These are phyloP conservation scores for Sylvia atricapilla DNA, from an alignment of 2,113 vertebrate genomes.

Conservation along the genomic window DNA sequence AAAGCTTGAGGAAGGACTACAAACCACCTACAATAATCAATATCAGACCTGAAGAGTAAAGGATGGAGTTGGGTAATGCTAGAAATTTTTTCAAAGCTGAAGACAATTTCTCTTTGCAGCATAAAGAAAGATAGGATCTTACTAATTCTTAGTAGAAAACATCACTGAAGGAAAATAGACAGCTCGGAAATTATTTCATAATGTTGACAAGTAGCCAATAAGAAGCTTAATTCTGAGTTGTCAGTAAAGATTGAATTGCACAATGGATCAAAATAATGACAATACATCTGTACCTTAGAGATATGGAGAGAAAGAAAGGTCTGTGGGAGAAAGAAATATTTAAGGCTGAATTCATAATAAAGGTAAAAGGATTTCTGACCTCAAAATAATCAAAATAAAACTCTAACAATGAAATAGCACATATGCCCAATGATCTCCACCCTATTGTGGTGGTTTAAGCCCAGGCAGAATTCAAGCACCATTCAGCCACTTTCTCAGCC, in stretches of 20 bases:
- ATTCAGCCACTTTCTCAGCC: fast-evolving
- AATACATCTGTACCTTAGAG: neutral
- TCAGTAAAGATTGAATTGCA: neutral
- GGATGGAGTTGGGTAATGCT: neutral
- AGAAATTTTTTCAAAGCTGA: neutral
- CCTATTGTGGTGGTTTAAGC: neutral
- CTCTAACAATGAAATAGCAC: neutral
- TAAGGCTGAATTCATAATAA: neutral
- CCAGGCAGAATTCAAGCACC: neutral
- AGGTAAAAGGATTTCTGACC: neutral
- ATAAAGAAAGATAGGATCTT: neutral
- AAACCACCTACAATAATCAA: neutral
- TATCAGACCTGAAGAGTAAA: neutral
- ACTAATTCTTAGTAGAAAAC: neutral
- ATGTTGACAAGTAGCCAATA: neutral
- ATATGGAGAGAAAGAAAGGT: neutral
- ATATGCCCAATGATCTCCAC: neutral
- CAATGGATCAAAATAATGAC: neutral
- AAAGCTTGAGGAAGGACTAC: fast-evolving
- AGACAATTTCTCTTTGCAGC: neutral
- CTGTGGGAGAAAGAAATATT: neutral
- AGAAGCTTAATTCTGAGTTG: neutral
- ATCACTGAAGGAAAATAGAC: neutral
- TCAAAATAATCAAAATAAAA: neutral
- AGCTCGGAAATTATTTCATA: conserved; percentile 6